Evolutionary conservation across 2,113 vertebrate species (phyloP), one percentile per base, ranked within the genome.

Genomic region (Pardalotus punctatus): DNA sequence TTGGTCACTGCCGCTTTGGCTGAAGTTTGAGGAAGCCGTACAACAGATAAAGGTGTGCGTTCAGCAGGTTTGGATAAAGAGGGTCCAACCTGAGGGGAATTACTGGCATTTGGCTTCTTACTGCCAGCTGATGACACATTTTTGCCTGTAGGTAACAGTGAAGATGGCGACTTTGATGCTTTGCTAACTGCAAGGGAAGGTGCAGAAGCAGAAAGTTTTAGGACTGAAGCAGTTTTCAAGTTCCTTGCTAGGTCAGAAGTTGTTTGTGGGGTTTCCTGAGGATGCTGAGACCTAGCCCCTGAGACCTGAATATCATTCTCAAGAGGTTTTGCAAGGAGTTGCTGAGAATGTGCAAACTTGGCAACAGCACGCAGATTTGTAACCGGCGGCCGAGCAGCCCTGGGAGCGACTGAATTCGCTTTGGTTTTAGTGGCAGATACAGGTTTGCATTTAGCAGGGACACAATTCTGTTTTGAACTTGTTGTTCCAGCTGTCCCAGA

Each of bases 11-110:
- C 93, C 0, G 27, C 76, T 94, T 94, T 93, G 36, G 96, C 79
- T 29, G 97, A 91, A 93, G 98, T 98, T 94, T 98, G 98, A 60
- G 97, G 98, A 86, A 98, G 94, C 69, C 97, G 98, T 71, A 98
- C 96, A 40, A 96, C 82, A 15, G 98, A 95, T 14, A 98, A 77
- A 2, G 98, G 98, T 40, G 96, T 97, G 1, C 97, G 90, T 48
- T 94, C 96, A 23, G 92, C 81, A 66, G 94, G 78, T n/a, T 88
- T 97, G n/a, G 97, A 90, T 66, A 69, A 94, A 95, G 95, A 11
- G 6, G 97, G 71, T 42, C n/a, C 94, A 33, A 6, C 20, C 19
- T 84, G 96, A 58, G 64, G 64, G 54, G 53, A 15, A 18, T 78
- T 47, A 16, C 35, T 90, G 27, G 58, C 56, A 51, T 48, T 94